A percentile compares a stretch with the other conserved stretches of the same genome.
Evolutionary conservation across 35 echinoderm and acorn worm species (phyloP).

Genomic region (Lytechinus variegatus): DNA sequence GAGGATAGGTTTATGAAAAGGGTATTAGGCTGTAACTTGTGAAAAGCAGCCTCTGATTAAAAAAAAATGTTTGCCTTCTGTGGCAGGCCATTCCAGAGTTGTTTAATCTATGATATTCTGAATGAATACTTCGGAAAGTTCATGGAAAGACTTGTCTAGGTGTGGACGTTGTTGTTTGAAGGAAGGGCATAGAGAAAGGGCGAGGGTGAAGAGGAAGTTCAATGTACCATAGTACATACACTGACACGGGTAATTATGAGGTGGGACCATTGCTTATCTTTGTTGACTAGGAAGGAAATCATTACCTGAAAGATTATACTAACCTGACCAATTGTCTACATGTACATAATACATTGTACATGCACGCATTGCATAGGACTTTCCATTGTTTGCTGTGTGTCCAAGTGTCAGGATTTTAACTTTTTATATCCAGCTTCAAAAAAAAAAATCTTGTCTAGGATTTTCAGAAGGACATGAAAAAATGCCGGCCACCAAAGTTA

Average conservation of each 20-base stretch:
- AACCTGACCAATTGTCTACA: background rate
- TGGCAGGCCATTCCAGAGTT: too few species aligned
- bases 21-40: too few species aligned
- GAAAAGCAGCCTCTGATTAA: too few species aligned
- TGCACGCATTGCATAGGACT: background rate
- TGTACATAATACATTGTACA: background rate
- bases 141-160: background rate
- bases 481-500: too few species aligned
- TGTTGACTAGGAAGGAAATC: constrained; percentile 2
- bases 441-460: background rate
- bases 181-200: background rate
- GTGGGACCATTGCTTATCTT: background rate
- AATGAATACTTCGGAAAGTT: background rate
- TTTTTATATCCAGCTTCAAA: background rate
- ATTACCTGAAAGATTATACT: background rate
- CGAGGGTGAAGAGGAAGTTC: background rate
- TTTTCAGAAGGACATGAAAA: too few species aligned
- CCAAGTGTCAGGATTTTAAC: background rate
- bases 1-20: too few species aligned
- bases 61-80: too few species aligned
- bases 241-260: background rate
- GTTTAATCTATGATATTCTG: too few species aligned
- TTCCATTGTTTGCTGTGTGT: background rate
- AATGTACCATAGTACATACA: background rate
- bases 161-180: background rate